Evolutionary conservation across 2,797 vertebrate genomes (phyloP).

Genomic region (Hybognathus amarus): DNA sequence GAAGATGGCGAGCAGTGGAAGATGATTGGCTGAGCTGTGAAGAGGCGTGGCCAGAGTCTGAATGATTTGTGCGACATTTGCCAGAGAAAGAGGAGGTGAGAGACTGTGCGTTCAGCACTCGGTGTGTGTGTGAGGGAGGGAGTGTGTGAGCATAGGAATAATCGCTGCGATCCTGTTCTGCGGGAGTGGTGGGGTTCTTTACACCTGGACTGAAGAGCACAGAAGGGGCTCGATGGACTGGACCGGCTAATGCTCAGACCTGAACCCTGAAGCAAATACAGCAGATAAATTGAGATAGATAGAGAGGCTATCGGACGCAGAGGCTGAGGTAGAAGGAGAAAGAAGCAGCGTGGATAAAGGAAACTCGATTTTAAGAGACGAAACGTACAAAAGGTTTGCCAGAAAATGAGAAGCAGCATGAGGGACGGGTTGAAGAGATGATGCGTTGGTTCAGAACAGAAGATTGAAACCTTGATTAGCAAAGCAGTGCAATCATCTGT

Average conservation of each 20-base stretch:
- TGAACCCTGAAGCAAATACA: not conserved
- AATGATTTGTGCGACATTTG: slow-evolving; percentile 71
- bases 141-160: slow-evolving; percentile 62
- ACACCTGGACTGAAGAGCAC: not conserved
- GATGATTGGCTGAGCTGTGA: slow-evolving; percentile 70
- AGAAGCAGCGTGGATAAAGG: slow-evolving; percentile 13
- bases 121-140: slow-evolving; percentile 49
- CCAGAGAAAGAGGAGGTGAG: slow-evolving; percentile 58
- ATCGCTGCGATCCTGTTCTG: slow-evolving; percentile 69
- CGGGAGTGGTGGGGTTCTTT: slow-evolving; percentile 71
- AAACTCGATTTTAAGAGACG: slow-evolving; percentile 1
- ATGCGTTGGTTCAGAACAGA: not conserved
- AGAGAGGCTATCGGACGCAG: not conserved
- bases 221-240: not conserved
- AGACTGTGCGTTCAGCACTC: slow-evolving; percentile 51
- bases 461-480: slow-evolving; percentile 6
- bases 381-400: not conserved
- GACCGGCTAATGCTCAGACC: not conserved
- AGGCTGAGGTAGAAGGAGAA: slow-evolving; percentile 2
- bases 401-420: not conserved
- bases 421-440: slow-evolving; percentile 11
- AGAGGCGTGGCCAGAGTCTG: slow-evolving; percentile 73
- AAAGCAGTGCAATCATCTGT: slow-evolving; percentile 20
- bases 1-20: slow-evolving; percentile 60
- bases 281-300: not conserved